A percentile compares a stretch with the other conserved stretches of the same genome.
phyloP scores from a whole-genome alignment of 2,797 vertebrate species.

The Fistularia tabacaria region DNA sequence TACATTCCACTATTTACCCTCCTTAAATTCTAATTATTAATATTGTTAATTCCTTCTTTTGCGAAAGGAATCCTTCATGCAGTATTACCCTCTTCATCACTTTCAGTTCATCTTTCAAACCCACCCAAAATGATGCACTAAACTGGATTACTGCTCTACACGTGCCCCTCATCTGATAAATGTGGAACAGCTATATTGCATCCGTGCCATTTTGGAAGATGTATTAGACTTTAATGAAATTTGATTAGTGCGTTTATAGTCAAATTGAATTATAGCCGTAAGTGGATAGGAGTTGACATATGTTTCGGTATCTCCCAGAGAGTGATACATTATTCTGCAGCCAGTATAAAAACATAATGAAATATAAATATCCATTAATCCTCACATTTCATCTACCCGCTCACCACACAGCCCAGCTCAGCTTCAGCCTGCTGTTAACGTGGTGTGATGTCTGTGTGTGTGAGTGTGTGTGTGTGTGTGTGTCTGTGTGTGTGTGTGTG shows the following conservation, averaged over 20 bases:
- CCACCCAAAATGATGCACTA: constrained; percentile 54
- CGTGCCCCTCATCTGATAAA: constrained; percentile 73
- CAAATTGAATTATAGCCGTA: constrained; percentile 91
- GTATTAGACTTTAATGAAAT: constrained; percentile 92
- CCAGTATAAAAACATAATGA: constrained; percentile 93
- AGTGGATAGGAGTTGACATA: constrained; percentile 95
- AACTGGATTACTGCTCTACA: constrained; percentile 74
- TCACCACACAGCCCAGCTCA: constrained; percentile 66
- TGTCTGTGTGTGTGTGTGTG: constrained; percentile 7
- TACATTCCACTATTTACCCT: background rate
- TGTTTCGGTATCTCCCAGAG: constrained; percentile 88
- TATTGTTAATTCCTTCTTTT: constrained; percentile 1
- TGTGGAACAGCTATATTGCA: constrained; percentile 74
- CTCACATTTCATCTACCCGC: constrained; percentile 89
- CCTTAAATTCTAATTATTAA: background rate
- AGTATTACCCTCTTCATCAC: constrained; percentile 59
- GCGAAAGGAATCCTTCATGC: constrained; percentile 43
- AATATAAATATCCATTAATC: constrained; percentile 99
- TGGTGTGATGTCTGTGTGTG: constrained; percentile 53
- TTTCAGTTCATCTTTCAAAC: constrained; percentile 40
- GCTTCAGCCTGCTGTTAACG: constrained; percentile 83
- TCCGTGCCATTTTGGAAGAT: constrained; percentile 83
- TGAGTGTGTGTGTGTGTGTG: constrained; percentile 30
- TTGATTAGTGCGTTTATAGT: constrained; percentile 92
- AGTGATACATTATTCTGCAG: constrained; percentile 92